phyloP scores from a whole-genome alignment of 2,797 vertebrate species.

The Peromyscus aztecus region DNA sequence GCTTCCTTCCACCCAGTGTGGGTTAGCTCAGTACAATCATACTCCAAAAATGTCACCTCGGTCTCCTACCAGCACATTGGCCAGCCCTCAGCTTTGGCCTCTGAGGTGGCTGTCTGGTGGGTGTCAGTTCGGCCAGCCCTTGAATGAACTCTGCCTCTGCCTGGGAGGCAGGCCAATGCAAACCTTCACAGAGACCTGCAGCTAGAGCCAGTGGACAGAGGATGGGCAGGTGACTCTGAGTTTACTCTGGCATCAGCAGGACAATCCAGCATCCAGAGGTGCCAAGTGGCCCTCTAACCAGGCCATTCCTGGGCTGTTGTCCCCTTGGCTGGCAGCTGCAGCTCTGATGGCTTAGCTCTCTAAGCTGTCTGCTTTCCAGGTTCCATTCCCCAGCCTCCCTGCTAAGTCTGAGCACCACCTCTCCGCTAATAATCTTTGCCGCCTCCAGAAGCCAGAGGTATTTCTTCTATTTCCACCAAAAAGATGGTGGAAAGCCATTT shows the following conservation, averaged over 20 bases:
- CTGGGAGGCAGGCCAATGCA: not conserved
- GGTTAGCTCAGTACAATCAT: not conserved
- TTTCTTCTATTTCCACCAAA: not conserved
- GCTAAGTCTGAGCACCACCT: not conserved
- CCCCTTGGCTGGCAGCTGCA: not conserved
- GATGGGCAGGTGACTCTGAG: not conserved
- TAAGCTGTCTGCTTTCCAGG: not conserved
- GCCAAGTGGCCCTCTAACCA: not conserved
- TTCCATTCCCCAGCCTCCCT: not conserved
- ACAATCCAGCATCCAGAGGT: not conserved
- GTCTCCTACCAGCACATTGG: not conserved
- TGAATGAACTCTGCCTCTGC: not conserved
- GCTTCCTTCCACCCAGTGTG: not conserved
- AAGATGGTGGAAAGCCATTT: not conserved
- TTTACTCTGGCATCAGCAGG: not conserved
- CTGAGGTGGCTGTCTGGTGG: not conserved
- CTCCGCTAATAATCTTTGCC: not conserved
- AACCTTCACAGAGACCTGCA: not conserved
- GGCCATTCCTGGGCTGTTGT: not conserved
- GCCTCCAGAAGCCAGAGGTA: not conserved
- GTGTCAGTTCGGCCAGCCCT: not conserved
- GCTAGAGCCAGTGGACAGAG: not conserved
- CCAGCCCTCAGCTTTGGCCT: not conserved
- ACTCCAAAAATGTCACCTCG: fast-evolving
- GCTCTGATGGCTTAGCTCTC: not conserved